These are phyloP conservation scores for Porphyrio hochstetteri DNA, from an alignment of 2,113 vertebrate species.

Conservation along the genomic window DNA sequence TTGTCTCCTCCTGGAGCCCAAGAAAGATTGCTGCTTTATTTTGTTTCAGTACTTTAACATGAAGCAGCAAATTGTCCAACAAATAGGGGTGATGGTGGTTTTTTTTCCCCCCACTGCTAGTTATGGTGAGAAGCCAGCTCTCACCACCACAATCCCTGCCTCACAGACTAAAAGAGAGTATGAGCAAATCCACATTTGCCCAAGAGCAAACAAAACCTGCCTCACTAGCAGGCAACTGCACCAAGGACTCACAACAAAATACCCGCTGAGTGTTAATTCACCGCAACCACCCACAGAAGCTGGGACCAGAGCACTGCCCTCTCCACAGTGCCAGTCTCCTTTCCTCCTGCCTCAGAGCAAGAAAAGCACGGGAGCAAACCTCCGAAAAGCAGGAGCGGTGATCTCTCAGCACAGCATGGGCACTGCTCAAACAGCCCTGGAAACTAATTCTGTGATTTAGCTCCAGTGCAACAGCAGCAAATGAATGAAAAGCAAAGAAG, in stretches of 20 bases:
- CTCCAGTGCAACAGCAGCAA: background rate
- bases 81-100: background rate
- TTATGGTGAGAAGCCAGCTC: background rate
- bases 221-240: background rate
- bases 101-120: background rate
- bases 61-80: background rate
- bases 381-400: background rate
- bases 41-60: background rate
- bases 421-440: accelerated
- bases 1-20: background rate
- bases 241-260: background rate
- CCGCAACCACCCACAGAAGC: too few species aligned
- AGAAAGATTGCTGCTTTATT: background rate
- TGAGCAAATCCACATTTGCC: background rate
- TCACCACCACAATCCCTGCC: background rate
- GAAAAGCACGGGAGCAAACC: background rate
- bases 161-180: background rate
- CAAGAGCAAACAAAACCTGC: background rate
- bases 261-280: accelerated
- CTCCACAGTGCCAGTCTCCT: background rate
- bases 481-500: background rate
- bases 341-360: background rate
- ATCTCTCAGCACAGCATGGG: background rate
- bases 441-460: background rate
- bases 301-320: background rate